phyloP scores from a whole-genome alignment of 2,113 vertebrate genomes.

The Condylura cristata region DNA sequence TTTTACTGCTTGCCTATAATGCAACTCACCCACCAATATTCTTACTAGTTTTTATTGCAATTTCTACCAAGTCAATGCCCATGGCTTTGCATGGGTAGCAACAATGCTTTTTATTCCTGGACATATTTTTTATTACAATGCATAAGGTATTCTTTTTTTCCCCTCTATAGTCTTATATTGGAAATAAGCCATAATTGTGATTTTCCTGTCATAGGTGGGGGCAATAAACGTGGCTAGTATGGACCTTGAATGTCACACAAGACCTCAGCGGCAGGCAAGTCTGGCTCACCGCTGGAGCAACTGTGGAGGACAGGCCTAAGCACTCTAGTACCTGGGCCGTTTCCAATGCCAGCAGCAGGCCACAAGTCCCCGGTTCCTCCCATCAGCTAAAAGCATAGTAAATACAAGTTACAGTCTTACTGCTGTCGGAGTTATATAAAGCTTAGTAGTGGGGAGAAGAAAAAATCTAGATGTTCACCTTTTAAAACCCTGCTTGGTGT shows the following conservation, averaged over 20 bases:
- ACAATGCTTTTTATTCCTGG: background rate
- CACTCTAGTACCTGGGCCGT: background rate
- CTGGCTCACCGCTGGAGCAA: background rate
- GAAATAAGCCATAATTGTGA: background rate
- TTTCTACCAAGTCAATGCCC: background rate
- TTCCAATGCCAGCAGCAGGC: constrained; percentile 12
- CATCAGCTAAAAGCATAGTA: background rate
- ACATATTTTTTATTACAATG: no score
- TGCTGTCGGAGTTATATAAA: background rate
- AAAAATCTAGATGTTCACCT: background rate
- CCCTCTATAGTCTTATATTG: background rate
- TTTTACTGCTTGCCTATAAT: background rate
- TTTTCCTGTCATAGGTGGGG: constrained; percentile 6
- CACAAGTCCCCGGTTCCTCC: background rate
- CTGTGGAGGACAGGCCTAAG: background rate
- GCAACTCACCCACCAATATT: background rate
- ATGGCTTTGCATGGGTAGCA: background rate
- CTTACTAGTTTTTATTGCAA: background rate
- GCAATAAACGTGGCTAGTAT: background rate
- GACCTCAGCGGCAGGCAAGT: background rate
- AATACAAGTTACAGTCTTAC: background rate
- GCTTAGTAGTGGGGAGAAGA: background rate
- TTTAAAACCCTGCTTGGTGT: background rate
- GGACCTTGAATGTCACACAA: background rate
- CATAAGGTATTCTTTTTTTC: background rate